A percentile compares a stretch with the other conserved stretches of the same genome.
Evolutionary conservation across 1,140 invertebrate species (phyloP).

Genomic region (Temnothorax curvispinosus): DNA sequence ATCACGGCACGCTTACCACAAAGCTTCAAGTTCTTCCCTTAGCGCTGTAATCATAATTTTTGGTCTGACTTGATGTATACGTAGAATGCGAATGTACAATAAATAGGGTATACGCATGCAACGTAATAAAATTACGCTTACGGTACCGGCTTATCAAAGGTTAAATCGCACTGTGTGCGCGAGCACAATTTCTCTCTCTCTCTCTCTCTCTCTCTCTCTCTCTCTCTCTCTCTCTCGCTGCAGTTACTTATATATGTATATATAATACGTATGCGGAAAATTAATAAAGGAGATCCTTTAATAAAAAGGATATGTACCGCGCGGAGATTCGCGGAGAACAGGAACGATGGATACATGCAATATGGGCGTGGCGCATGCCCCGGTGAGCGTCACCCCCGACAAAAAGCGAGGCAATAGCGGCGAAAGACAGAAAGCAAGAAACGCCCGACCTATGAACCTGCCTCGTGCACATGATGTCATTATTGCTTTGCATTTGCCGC

Average conservation of each 20-base stretch:
- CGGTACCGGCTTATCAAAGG: conserved; percentile 5
- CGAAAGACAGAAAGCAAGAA: conserved; percentile 69
- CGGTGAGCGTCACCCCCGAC: conserved; percentile 2
- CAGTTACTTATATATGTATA: neutral
- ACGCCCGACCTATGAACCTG: conserved; percentile 36
- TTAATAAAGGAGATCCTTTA: neutral
- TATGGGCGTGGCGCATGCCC: conserved; percentile 19
- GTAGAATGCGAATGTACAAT: neutral
- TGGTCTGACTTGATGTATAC: neutral
- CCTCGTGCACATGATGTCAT: conserved; percentile 51
- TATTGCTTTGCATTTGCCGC: conserved; percentile 67
- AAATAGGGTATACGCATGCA: neutral
- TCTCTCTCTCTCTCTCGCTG: neutral
- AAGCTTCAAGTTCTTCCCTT: neutral
- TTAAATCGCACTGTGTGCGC: neutral
- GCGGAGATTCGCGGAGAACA: conserved; percentile 7
- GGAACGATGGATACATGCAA: conserved; percentile 55
- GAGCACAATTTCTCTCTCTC: neutral
- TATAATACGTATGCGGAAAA: neutral
- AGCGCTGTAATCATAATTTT: neutral
- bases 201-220: neutral
- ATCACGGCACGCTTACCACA: neutral
- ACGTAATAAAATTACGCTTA: neutral
- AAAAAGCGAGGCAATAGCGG: conserved; percentile 65
- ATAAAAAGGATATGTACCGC: conserved; percentile 13